These are phyloP conservation scores for Hyla sarda DNA, from an alignment of 2,113 vertebrate species.

Conservation along the genomic window DNA sequence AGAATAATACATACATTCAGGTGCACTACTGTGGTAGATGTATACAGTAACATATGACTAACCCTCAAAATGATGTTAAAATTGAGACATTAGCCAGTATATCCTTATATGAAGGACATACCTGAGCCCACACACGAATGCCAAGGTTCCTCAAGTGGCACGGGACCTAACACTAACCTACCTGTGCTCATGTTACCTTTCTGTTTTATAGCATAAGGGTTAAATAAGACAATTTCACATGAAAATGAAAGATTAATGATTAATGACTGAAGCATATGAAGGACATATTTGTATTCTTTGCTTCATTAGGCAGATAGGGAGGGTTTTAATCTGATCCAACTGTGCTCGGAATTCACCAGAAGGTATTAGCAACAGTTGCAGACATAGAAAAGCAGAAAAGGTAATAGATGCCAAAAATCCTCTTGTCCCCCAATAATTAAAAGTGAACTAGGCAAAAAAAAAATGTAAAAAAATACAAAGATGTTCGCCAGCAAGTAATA, in stretches of 20 bases:
- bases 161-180: too few relatives aligned
- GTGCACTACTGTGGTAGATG: too few relatives aligned
- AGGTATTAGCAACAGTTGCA: conserved; percentile 22
- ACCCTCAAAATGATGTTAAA: too few relatives aligned
- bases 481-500: neutral
- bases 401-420: conserved; percentile 14
- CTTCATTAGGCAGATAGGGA: conserved; percentile 55
- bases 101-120: too few relatives aligned
- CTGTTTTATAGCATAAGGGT: neutral
- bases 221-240: conserved; percentile 38
- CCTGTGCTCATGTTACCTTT: conserved; percentile 10
- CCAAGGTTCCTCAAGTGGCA: too few relatives aligned
- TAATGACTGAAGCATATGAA: conserved; percentile 57
- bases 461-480: neutral
- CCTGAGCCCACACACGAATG: too few relatives aligned
- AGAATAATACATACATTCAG: too few relatives aligned
- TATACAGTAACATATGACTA: too few relatives aligned
- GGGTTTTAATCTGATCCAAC: conserved; percentile 35
- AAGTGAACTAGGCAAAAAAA: neutral
- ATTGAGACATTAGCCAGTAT: too few relatives aligned
- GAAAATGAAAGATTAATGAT: conserved; percentile 50
- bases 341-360: conserved; percentile 38
- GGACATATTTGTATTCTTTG: conserved; percentile 55
- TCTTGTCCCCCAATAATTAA: conserved; percentile 23
- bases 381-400: neutral